Evolutionary conservation across 2,113 vertebrate species (phyloP).

Genomic region (Grammomys dolichurus): DNA sequence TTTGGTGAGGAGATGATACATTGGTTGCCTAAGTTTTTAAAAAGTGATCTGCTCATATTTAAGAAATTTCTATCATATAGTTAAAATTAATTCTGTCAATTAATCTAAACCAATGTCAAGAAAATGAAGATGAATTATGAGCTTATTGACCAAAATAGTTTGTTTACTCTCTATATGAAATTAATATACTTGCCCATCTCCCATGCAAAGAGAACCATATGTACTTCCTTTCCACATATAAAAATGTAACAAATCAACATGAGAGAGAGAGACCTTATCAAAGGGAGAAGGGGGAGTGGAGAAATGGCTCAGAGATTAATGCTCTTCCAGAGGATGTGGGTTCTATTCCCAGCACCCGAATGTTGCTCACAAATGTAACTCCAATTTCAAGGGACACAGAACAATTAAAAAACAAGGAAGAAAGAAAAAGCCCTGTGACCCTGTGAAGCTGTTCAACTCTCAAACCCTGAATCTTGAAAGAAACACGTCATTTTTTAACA

Average conservation of each 20-base stretch:
- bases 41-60: not conserved
- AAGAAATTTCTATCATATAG: not conserved
- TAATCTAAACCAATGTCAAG: not conserved
- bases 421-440: constrained; percentile 89
- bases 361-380: not conserved
- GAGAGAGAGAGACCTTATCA: constrained; percentile 87
- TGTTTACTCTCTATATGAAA: not conserved
- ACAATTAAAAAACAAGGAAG: not conserved
- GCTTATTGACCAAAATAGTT: not conserved
- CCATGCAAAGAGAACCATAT: not conserved
- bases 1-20: not conserved
- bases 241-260: not conserved
- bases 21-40: not conserved
- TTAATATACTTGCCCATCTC: not conserved
- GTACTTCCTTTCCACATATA: not conserved
- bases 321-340: not conserved
- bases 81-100: not conserved
- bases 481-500: not conserved
- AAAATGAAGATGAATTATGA: too few species aligned
- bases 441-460: not conserved
- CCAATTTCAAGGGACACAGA: not conserved
- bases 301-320: not conserved
- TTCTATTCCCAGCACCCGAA: not conserved
- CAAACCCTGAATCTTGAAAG: constrained; percentile 82
- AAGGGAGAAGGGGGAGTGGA: constrained; percentile 31